Percentiles rank a stretch among this genome's conserved stretches.
Evolutionary conservation across 1,140 invertebrate genomes (phyloP).

Genomic region (Aphaenogaster ashmeadi): DNA sequence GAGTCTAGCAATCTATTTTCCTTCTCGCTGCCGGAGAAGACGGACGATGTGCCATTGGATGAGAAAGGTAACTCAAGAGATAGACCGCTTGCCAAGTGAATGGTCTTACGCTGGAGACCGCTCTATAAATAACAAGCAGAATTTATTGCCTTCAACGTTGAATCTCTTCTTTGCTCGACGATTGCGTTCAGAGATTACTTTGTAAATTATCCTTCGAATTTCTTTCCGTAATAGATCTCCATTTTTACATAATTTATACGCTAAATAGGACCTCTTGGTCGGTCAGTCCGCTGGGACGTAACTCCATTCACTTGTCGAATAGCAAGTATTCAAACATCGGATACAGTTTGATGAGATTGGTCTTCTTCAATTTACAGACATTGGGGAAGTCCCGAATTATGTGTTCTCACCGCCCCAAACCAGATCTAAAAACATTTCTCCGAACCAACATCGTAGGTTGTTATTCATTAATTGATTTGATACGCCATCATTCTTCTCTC

Average conservation of each 20-base stretch:
- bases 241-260: neutral
- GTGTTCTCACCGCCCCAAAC: conserved; percentile 81
- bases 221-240: neutral
- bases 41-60: conserved; percentile 51
- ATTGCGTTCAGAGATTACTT: neutral
- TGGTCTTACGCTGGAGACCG: neutral
- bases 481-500: neutral
- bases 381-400: conserved; percentile 75
- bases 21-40: conserved; percentile 77
- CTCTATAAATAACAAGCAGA: neutral
- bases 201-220: neutral
- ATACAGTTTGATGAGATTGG: conserved; percentile 1
- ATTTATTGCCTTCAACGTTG: neutral
- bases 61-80: conserved; percentile 62
- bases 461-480: conserved; percentile 66
- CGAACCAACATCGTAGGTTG: conserved; percentile 78
- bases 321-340: neutral
- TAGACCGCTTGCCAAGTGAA: neutral
- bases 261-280: neutral
- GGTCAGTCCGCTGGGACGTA: neutral
- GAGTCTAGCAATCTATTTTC: conserved; percentile 65
- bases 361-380: conserved; percentile 69
- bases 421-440: conserved; percentile 66
- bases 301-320: conserved; percentile 15
- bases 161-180: neutral